Evolutionary conservation across 2,113 vertebrate species (phyloP).

Genomic region (Cnemophilus loriae): DNA sequence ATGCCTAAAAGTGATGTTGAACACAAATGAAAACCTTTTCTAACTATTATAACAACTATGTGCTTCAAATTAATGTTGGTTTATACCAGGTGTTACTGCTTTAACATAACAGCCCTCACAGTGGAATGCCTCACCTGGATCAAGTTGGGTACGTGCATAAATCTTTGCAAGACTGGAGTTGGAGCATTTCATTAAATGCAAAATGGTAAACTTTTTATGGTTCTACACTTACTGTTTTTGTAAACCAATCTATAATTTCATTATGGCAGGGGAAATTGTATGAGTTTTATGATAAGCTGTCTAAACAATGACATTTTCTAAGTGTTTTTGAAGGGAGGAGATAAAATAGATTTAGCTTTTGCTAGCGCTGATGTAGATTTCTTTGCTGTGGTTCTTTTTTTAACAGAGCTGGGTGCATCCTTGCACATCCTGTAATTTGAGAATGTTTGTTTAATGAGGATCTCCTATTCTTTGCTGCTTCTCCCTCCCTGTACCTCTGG

Average conservation of each 20-base stretch:
- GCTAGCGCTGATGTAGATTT: background rate
- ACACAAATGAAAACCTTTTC: background rate
- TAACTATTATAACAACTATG: background rate
- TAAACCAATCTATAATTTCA: slow-evolving; percentile 10
- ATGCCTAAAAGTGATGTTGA: background rate
- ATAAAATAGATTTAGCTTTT: background rate
- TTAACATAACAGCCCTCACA: background rate
- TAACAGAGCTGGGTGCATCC: background rate
- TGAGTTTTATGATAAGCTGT: background rate
- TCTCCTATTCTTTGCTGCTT: background rate
- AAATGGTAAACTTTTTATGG: background rate
- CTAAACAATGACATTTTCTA: background rate
- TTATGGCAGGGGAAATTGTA: background rate
- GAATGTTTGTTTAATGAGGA: background rate
- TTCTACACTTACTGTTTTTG: background rate
- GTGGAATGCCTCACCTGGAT: background rate
- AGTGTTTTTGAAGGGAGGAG: background rate
- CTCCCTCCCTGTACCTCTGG: background rate
- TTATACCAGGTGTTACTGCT: background rate
- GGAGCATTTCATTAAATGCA: background rate
- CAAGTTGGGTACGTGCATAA: background rate
- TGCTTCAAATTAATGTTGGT: background rate
- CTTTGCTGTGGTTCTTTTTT: background rate
- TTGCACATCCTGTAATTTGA: background rate
- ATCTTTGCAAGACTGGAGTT: background rate